A percentile compares a stretch with the other conserved stretches of the same genome.
These are phyloP conservation scores for Eurosta solidaginis DNA, from an alignment of 1,140 invertebrate species.

Conservation along the genomic window DNA sequence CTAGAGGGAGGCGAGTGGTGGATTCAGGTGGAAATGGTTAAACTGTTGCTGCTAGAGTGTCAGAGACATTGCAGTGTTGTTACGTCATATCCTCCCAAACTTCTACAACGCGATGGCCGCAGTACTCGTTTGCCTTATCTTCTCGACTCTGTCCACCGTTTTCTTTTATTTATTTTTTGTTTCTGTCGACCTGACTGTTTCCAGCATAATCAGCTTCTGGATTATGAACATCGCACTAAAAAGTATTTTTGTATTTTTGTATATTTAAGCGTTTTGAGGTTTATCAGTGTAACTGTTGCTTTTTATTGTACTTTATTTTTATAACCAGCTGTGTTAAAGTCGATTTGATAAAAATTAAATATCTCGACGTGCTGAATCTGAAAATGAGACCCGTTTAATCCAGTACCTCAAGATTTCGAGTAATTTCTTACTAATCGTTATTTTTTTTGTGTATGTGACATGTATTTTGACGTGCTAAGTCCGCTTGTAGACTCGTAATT, in stretches of 20 bases:
- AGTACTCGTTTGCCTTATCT: background rate
- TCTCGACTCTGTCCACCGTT: background rate
- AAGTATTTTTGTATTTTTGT: background rate
- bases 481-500: too few species aligned
- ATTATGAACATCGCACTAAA: background rate
- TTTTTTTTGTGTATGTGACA: too few species aligned
- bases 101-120: background rate
- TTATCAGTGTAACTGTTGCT: background rate
- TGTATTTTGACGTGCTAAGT: too few species aligned
- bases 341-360: too few species aligned
- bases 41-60: conserved; percentile 23
- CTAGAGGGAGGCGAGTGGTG: background rate
- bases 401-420: too few species aligned
- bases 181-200: background rate
- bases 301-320: background rate
- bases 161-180: background rate
- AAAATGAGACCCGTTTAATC: too few species aligned
- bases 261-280: background rate
- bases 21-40: background rate
- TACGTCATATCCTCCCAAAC: background rate
- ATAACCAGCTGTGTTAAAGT: too few species aligned
- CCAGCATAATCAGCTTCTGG: conserved; percentile 22
- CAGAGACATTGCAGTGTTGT: background rate
- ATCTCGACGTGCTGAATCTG: too few species aligned
- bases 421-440: too few species aligned